Evolutionary conservation across 2,797 vertebrate species (phyloP).

Genomic region (Rousettus madagascariensis): DNA sequence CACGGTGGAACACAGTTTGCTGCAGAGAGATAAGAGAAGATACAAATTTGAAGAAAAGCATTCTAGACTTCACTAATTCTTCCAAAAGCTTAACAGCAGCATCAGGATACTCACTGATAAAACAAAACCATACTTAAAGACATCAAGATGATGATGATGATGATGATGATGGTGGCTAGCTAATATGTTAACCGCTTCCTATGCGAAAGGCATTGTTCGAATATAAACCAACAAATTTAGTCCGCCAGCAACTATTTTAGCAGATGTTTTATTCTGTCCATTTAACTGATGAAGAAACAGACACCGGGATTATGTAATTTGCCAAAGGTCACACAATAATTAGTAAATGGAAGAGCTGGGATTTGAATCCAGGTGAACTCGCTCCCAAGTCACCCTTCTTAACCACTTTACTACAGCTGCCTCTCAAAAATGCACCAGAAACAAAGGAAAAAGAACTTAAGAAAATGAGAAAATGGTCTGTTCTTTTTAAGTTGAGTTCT

Average conservation of each 20-base stretch:
- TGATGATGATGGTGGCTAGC: fast-evolving
- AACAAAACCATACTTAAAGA: neutral
- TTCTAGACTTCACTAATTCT: constrained; percentile 33
- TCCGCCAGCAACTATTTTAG: neutral
- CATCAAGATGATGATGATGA: neutral
- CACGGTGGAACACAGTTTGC: constrained; percentile 96
- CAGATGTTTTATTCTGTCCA: neutral
- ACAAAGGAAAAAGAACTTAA: neutral
- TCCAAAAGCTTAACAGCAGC: neutral
- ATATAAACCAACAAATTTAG: neutral
- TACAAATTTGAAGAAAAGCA: constrained; percentile 63
- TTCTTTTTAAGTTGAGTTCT: neutral
- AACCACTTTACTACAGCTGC: neutral
- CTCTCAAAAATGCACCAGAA: neutral
- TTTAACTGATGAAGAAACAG: neutral
- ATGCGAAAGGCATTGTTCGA: neutral
- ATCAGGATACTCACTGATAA: neutral
- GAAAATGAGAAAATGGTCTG: neutral
- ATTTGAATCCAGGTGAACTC: neutral
- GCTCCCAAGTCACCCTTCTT: neutral
- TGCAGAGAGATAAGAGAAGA: constrained; percentile 82
- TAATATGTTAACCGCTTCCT: neutral
- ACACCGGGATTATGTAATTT: neutral
- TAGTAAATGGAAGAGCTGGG: neutral
- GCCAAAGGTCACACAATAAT: neutral